phyloP scores from a whole-genome alignment of 2,113 vertebrate species.

The Equus quagga region DNA sequence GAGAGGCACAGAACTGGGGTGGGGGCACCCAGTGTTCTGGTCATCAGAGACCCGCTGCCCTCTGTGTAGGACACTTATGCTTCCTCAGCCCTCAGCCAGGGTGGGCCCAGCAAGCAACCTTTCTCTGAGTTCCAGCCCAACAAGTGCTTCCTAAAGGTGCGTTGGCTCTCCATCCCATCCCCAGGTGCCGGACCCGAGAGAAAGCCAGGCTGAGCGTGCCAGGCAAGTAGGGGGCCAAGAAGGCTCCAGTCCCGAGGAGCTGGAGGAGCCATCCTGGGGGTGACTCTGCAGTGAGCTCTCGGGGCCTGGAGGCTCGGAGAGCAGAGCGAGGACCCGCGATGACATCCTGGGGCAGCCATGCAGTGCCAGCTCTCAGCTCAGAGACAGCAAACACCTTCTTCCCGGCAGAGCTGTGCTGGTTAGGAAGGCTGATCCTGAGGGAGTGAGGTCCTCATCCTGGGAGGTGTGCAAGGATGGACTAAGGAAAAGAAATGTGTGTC shows the following conservation, averaged over 20 bases:
- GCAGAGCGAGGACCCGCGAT: not conserved
- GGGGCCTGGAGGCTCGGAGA: not conserved
- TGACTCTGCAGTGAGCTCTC: not conserved
- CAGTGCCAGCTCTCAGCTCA: not conserved
- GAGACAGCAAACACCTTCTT: not conserved
- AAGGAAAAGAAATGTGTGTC: not conserved
- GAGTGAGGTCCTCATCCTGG: not conserved
- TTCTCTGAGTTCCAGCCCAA: not conserved
- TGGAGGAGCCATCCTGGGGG: not conserved
- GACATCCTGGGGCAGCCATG: not conserved
- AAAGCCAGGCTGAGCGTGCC: not conserved
- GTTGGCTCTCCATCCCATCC: not conserved
- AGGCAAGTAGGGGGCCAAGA: not conserved
- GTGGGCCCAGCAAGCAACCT: not conserved
- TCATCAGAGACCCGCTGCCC: not conserved
- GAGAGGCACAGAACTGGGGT: not conserved
- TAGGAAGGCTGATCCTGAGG: not conserved
- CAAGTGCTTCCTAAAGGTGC: not conserved
- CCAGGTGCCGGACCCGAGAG: not conserved
- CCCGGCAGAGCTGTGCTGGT: not conserved
- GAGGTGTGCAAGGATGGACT: not conserved
- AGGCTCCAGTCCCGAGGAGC: not conserved
- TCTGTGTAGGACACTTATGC: not conserved
- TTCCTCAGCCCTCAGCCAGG: not conserved
- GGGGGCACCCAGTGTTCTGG: not conserved